phyloP scores from a whole-genome alignment of 2,797 vertebrate species.

The Sebastes trivittatus region DNA sequence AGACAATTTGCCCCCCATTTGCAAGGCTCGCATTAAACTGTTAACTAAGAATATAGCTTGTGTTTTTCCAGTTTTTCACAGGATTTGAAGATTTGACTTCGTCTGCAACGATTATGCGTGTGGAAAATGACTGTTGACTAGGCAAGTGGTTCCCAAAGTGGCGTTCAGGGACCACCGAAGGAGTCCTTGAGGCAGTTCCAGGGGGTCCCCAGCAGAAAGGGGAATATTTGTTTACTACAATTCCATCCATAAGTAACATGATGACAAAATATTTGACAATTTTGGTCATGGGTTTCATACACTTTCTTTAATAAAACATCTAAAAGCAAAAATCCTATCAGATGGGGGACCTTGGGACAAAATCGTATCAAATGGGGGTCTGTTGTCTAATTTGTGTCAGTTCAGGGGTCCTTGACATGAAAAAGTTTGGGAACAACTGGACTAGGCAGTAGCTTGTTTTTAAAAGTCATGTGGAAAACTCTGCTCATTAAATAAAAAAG shows the following conservation, averaged over 20 bases:
- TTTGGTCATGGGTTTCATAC: background rate
- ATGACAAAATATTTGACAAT: background rate
- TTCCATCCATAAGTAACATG: background rate
- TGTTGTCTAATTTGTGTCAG: background rate
- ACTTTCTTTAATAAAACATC: background rate
- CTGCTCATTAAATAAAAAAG: background rate
- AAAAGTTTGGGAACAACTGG: background rate
- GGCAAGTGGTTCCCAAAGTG: background rate
- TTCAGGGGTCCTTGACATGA: background rate
- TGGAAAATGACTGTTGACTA: background rate
- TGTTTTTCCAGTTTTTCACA: background rate
- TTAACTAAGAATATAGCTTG: slow-evolving; percentile 12
- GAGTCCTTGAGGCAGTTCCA: background rate
- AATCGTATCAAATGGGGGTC: background rate
- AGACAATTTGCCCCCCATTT: slow-evolving; percentile 49
- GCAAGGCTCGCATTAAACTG: slow-evolving; percentile 16
- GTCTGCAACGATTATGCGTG: background rate
- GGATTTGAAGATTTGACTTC: background rate
- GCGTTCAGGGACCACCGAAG: background rate
- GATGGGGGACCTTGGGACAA: too few species aligned
- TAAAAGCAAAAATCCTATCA: too few species aligned
- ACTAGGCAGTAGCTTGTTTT: background rate
- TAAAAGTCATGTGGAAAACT: background rate
- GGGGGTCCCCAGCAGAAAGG: background rate
- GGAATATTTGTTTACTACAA: background rate